These are phyloP conservation scores for Sphenodon punctatus DNA, from an alignment of 2,797 vertebrate genomes.

Conservation along the genomic window DNA sequence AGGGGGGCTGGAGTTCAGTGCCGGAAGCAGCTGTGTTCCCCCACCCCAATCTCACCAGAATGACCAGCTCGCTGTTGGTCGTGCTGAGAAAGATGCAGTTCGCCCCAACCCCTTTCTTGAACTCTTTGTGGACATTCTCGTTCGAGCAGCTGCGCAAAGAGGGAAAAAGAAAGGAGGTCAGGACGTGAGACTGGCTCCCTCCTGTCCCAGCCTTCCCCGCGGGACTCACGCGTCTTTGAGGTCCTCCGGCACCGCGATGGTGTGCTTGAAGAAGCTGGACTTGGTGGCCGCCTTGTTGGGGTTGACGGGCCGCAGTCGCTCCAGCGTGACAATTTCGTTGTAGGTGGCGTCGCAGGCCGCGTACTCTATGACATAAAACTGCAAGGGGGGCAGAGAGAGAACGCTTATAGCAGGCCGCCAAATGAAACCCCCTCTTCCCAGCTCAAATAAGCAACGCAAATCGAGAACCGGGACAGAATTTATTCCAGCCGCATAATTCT, in stretches of 20 bases:
- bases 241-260: slow-evolving; percentile 88
- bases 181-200: no score
- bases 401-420: no score
- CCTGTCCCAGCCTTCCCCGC: background rate
- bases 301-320: slow-evolving; percentile 91
- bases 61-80: slow-evolving; percentile 85
- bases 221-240: slow-evolving; percentile 85
- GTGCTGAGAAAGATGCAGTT: slow-evolving; percentile 89
- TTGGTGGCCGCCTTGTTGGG: slow-evolving; percentile 86
- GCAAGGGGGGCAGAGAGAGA: slow-evolving; percentile 8
- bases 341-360: slow-evolving; percentile 91
- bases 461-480: no score
- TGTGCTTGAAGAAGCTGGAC: slow-evolving; percentile 87
- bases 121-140: slow-evolving; percentile 91
- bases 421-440: no score
- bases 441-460: no score
- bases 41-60: slow-evolving; percentile 90
- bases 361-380: slow-evolving; percentile 96
- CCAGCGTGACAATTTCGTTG: slow-evolving; percentile 92
- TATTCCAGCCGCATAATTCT: no score
- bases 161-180: background rate
- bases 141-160: slow-evolving; percentile 82
- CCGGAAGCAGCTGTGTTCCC: no score
- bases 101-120: slow-evolving; percentile 91
- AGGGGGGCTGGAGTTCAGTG: no score